Percentiles rank a stretch among this genome's conserved stretches.
phyloP scores from a whole-genome alignment of 2,888 invertebrate genomes.

The Dicyrtomina minuta region DNA sequence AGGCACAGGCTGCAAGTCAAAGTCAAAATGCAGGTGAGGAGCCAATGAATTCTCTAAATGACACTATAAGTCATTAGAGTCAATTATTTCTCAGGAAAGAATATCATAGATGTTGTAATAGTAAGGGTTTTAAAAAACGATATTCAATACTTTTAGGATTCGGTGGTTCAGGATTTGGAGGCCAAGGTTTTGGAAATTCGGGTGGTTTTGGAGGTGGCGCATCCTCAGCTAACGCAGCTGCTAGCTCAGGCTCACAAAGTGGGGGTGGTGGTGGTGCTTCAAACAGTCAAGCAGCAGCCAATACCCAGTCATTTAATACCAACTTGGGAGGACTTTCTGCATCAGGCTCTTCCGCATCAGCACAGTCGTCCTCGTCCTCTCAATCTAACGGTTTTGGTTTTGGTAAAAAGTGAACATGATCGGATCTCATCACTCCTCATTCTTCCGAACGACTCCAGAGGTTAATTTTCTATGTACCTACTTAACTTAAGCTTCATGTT shows the following conservation, averaged over 20 bases:
- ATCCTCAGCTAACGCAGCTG: neutral
- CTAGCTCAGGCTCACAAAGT: neutral
- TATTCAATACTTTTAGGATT: too few species aligned
- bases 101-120: too few species aligned
- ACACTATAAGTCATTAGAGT: neutral
- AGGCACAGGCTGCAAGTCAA: neutral
- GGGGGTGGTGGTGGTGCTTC: slow-evolving; percentile 19
- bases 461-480: neutral
- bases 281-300: slow-evolving; percentile 28
- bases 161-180: neutral
- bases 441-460: neutral
- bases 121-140: too few species aligned
- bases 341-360: neutral
- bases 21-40: neutral
- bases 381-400: too few species aligned
- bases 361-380: neutral
- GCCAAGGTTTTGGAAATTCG: neutral
- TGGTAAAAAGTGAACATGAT: slow-evolving; percentile 11
- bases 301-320: slow-evolving; percentile 34
- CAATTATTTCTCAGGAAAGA: too few species aligned
- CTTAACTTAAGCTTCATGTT: neutral
- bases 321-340: slow-evolving; percentile 32
- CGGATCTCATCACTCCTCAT: slow-evolving; percentile 10
- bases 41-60: neutral
- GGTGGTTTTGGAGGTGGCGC: neutral